Conservation (phyloP, 2,797 vertebrate genomes). For the Fratercula arctica region DNA sequence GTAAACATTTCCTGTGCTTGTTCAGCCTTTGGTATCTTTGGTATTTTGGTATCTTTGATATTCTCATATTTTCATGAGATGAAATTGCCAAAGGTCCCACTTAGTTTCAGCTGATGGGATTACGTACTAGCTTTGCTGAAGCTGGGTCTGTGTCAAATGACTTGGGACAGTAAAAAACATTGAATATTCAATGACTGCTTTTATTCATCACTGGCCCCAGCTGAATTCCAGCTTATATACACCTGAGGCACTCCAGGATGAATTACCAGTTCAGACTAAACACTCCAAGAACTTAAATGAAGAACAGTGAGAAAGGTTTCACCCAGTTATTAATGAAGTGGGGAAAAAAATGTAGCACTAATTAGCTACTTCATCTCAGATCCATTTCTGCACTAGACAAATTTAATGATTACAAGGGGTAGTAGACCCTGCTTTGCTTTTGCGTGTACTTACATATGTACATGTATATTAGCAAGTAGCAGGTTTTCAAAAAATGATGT, state of each 20-base stretch:
- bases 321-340: not conserved
- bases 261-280: not conserved
- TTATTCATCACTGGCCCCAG: not conserved
- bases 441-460: not conserved
- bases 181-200: not conserved
- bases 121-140: not conserved
- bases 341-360: not conserved
- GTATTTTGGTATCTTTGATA: not conserved
- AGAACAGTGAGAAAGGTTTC: not conserved
- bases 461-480: not conserved
- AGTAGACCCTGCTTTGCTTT: not conserved
- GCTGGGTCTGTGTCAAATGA: not conserved
- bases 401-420: not conserved
- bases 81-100: not conserved
- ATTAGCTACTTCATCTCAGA: not conserved
- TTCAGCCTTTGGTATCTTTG: not conserved
- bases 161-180: not conserved
- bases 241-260: not conserved
- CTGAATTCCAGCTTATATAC: not conserved
- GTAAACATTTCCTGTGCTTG: not conserved
- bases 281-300: not conserved
- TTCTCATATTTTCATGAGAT: not conserved
- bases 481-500: not conserved
- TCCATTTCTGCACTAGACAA: not conserved
- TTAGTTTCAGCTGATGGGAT: not conserved